Percentiles rank a stretch among this genome's conserved stretches.
Conservation (phyloP, 1,140 invertebrate species). For the Hypothenemus hampei region DNA sequence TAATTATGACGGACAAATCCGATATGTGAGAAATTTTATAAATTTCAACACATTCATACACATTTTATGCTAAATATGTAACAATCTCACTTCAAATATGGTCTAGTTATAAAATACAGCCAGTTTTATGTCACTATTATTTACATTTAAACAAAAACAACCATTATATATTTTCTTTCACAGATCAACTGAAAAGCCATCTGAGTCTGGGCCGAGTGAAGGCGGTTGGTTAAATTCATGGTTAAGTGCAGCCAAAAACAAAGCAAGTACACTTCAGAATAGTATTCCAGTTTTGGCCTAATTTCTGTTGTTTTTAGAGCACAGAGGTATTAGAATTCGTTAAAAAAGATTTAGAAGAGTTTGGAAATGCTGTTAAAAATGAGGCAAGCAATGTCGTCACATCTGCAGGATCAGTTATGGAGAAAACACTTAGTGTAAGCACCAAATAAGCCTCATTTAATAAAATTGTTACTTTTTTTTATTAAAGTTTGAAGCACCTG, state of each 20-base stretch:
- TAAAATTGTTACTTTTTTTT: not conserved
- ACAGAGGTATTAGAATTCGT: conserved; percentile 68
- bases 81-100: too few species aligned
- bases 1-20: too few species aligned
- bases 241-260: conserved; percentile 44
- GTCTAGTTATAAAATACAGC: too few species aligned
- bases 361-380: conserved; percentile 62
- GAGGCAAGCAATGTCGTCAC: conserved; percentile 62
- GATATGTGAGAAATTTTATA: too few species aligned
- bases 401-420: conserved; percentile 57
- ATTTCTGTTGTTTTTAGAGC: conserved; percentile 48
- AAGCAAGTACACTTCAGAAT: too few species aligned
- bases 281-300: conserved; percentile 2
- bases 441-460: not conserved
- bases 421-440: conserved; percentile 63
- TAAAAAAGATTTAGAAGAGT: conserved; percentile 69
- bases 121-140: not conserved
- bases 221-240: conserved; percentile 41
- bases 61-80: too few species aligned
- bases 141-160: not conserved
- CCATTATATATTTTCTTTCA: not conserved
- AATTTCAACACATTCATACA: too few species aligned
- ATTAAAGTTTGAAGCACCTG: conserved; percentile 61
- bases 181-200: not conserved
- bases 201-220: not conserved